A percentile compares a stretch with the other conserved stretches of the same genome.
Conservation (phyloP, 1,140 invertebrate genomes). For the Lucilia cuprina region DNA sequence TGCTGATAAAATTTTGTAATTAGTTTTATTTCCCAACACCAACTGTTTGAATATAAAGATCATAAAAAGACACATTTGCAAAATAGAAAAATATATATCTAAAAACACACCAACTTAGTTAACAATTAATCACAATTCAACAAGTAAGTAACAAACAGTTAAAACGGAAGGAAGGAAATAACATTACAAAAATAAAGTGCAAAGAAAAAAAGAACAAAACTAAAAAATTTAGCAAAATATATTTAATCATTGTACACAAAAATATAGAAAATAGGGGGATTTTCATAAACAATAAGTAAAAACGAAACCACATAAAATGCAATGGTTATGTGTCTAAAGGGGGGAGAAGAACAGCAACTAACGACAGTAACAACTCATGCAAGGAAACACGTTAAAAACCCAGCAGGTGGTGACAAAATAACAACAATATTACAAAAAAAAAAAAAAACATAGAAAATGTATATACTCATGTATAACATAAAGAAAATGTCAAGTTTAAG, state of each 20-base stretch:
- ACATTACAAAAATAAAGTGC: not conserved
- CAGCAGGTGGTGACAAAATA: not conserved
- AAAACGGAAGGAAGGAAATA: not conserved
- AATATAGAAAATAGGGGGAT: not conserved
- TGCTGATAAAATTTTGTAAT: not conserved
- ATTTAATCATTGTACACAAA: not conserved
- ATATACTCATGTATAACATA: too few species aligned
- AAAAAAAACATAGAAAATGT: too few species aligned
- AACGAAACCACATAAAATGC: not conserved
- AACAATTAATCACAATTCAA: constrained; percentile 3
- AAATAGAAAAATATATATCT: not conserved
- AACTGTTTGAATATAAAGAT: not conserved
- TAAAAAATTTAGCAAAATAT: not conserved
- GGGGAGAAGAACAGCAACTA: too few species aligned
- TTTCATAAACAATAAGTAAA: not conserved
- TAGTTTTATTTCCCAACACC: not conserved
- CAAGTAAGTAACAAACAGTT: not conserved
- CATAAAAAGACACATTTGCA: not conserved
- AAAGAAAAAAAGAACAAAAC: too few species aligned
- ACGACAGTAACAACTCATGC: too few species aligned
- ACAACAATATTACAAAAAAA: not conserved
- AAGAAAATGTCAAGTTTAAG: too few species aligned
- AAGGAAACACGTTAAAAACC: too few species aligned
- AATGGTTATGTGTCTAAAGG: too few species aligned
- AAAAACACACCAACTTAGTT: not conserved